phyloP scores from a whole-genome alignment of 2,888 invertebrate species.

The Drosophila antonietae region DNA sequence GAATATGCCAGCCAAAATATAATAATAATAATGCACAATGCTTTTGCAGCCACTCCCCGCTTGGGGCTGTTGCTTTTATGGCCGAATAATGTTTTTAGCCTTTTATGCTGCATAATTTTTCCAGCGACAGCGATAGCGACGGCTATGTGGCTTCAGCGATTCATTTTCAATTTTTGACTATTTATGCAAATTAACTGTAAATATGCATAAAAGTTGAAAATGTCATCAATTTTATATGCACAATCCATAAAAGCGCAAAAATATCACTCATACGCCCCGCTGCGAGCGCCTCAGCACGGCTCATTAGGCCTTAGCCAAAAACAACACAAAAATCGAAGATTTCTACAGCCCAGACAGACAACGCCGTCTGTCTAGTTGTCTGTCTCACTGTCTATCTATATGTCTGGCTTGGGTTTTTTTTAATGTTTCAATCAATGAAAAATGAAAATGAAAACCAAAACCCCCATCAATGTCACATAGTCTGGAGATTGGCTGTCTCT shows the following conservation, averaged over 20 bases:
- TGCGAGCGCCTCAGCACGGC: constrained; percentile 57
- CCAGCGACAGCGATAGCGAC: constrained; percentile 23
- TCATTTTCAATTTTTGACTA: constrained; percentile 79
- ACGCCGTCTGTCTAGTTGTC: constrained; percentile 18
- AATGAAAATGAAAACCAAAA: constrained; percentile 69
- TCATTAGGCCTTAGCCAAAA: constrained; percentile 59
- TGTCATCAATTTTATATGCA: constrained; percentile 64
- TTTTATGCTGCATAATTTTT: constrained; percentile 68
- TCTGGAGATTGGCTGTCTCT: constrained; percentile 7
- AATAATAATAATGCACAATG: constrained; percentile 43
- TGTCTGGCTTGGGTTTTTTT: constrained; percentile 26
- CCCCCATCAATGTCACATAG: constrained; percentile 76
- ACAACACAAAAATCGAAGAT: constrained; percentile 25
- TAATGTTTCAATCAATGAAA: constrained; percentile 79
- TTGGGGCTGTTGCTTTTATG: constrained; percentile 49
- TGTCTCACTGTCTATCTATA: constrained; percentile 5
- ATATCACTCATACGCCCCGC: constrained; percentile 78
- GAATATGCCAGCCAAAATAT: constrained; percentile 45
- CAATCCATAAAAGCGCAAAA: constrained; percentile 67
- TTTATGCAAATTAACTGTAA: constrained; percentile 74
- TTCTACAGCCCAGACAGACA: constrained; percentile 36
- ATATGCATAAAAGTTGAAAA: constrained; percentile 78
- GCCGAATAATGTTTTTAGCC: constrained; percentile 57
- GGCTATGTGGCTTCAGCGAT: constrained; percentile 43
- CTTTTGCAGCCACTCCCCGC: constrained; percentile 40